Evolutionary conservation across 2,797 vertebrate genomes (phyloP), one percentile per base, ranked within the genome.

Genomic region (Esox lucius): DNA sequence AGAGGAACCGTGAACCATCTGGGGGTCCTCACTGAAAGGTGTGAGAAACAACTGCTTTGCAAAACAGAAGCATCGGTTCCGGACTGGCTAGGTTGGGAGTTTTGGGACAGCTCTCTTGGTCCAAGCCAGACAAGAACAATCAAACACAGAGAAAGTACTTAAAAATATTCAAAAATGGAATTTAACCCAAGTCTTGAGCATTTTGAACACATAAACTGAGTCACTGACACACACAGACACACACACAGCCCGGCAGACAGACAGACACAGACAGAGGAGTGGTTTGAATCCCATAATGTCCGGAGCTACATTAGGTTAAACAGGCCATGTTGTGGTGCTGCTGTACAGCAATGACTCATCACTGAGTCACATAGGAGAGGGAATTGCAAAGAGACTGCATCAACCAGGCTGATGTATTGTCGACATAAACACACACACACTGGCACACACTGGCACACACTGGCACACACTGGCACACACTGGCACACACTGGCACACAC

Each of bases 261-360:
- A 39, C 35, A 39, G 35, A n/a, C n/a, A n/a, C n/a, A n/a, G n/a
- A 46, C 11, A 35, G 33, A 35, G 33, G 42, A 46, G 11, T 6
- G 11, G 42, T 8, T 12, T 4, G 1, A 72, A 72, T 62, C 62
- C 35, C 9, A 56, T 8, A 22, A 15, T 62, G 71, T 56, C 62
- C 64, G 19, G 26, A 42, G 35, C 5, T 39, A 39, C 24, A 35
- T n/a, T 71, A 13, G 69, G 1, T 26, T 16, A 56, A 66, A 56
- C 68, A 33, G 59, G 31, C 56, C 73, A 64, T 66, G 79, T 72
- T 80, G 74, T 78, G 46, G 53, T 88, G 84, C 77, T 83, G 83
- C 84, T 83, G 84, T 75, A 80, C 46, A 46, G 42, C 42, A 7
- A 85, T 89, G 90, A 90, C 85, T 91, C 87, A 91, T 87, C 85